A percentile compares a stretch with the other conserved stretches of the same genome.
Evolutionary conservation across 2,797 vertebrate genomes (phyloP).

Genomic region (Tamandua tetradactyla): DNA sequence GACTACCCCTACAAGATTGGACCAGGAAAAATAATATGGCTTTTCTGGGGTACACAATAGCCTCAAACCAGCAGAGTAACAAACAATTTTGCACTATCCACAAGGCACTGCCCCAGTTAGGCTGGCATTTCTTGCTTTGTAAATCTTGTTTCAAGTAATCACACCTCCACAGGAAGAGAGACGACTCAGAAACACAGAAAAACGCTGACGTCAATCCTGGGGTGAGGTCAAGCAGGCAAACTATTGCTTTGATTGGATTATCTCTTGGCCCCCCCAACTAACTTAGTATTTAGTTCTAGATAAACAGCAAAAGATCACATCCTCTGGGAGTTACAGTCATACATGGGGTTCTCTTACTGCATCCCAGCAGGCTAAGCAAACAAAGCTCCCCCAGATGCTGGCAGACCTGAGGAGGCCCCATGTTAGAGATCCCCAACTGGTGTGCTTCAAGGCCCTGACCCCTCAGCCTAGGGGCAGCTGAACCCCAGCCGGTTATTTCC

Average conservation of each 20-base stretch:
- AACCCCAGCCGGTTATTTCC: neutral
- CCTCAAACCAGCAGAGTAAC: too few relatives aligned
- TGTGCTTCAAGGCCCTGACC: neutral
- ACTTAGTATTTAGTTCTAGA: neutral
- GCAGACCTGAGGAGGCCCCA: too few relatives aligned
- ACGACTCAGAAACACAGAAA: neutral
- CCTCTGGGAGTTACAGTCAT: neutral
- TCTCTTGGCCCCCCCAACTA: neutral
- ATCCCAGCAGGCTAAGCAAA: neutral
- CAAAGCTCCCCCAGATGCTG: neutral
- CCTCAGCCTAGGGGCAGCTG: neutral
- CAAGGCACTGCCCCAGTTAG: slow-evolving; percentile 53
- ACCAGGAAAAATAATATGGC: too few relatives aligned
- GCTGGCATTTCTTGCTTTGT: slow-evolving; percentile 1
- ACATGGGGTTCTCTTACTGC: neutral
- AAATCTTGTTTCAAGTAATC: slow-evolving; percentile 41
- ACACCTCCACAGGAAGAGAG: neutral
- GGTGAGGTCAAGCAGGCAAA: neutral
- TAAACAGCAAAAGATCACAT: neutral
- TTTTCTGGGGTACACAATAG: too few relatives aligned
- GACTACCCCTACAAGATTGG: too few relatives aligned
- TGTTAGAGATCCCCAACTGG: neutral
- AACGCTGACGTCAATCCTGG: neutral
- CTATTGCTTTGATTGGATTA: neutral
- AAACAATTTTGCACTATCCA: slow-evolving; percentile 1